phyloP scores from a whole-genome alignment of 2,113 vertebrate species.

The Eublepharis macularius region DNA sequence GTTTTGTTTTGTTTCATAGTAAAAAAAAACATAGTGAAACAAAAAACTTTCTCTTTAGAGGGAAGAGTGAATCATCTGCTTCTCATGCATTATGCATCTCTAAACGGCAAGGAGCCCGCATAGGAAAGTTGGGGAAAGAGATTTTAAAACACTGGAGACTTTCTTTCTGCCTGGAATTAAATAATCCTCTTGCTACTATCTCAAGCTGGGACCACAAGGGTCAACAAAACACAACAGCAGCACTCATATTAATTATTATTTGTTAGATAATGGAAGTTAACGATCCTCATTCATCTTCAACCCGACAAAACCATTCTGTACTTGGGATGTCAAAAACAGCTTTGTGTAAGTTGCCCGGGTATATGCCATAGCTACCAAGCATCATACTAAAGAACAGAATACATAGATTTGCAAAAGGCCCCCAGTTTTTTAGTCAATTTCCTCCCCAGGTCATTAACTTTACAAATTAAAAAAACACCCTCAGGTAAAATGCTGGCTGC shows the following conservation, averaged over 20 bases:
- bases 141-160: neutral
- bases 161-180: neutral
- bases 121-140: neutral
- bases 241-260: neutral
- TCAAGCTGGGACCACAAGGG: neutral
- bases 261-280: neutral
- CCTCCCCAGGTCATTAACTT: neutral
- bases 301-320: neutral
- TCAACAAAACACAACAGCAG: neutral
- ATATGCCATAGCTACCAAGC: neutral
- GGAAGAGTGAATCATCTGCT: neutral
- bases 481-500: neutral
- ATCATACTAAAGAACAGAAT: neutral
- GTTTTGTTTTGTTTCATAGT: no score
- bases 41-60: neutral
- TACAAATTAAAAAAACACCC: no score
- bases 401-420: neutral
- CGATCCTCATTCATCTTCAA: neutral
- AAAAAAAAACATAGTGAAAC: no score
- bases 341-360: neutral
- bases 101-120: neutral
- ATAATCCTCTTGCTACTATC: neutral
- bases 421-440: neutral
- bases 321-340: neutral
- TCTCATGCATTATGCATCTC: neutral